Evolutionary conservation across 2,113 vertebrate genomes (phyloP).

Genomic region (Phasianus colchicus): DNA sequence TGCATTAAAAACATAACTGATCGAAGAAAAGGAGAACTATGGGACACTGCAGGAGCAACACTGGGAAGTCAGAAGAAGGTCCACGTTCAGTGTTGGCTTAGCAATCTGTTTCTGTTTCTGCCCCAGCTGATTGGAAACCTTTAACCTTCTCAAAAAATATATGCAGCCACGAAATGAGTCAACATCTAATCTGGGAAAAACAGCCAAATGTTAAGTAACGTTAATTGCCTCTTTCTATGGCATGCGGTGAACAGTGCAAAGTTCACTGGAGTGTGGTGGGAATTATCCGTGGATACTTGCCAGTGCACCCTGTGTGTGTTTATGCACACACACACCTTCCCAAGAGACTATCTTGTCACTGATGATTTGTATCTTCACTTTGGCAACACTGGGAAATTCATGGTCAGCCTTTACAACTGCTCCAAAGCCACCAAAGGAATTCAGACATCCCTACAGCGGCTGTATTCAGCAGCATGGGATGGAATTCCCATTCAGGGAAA

Average conservation of each 20-base stretch:
- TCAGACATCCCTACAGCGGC: neutral
- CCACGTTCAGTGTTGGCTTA: neutral
- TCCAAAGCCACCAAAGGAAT: neutral
- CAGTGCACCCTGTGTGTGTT: neutral
- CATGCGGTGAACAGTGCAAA: conserved; percentile 12
- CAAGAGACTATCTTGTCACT: neutral
- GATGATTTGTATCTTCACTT: neutral
- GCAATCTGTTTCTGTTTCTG: conserved; percentile 1
- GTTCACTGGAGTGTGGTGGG: neutral
- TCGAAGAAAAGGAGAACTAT: neutral
- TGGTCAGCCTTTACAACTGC: neutral
- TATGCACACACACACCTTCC: neutral
- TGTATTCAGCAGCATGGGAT: neutral
- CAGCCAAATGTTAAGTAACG: conserved; percentile 4
- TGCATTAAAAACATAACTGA: neutral
- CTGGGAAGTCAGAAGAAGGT: neutral
- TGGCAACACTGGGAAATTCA: neutral
- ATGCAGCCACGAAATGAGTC: neutral
- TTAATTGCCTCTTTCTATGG: neutral
- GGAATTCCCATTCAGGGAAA: neutral
- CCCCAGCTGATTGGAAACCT: neutral
- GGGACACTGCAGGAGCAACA: neutral
- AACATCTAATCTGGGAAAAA: conserved; percentile 11
- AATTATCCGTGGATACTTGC: neutral
- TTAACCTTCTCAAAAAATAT: conserved; percentile 8